A percentile compares a stretch with the other conserved stretches of the same genome.
These are phyloP conservation scores for Pristionchus entomophagus DNA, from an alignment of 2,888 invertebrate species.

Conservation along the genomic window DNA sequence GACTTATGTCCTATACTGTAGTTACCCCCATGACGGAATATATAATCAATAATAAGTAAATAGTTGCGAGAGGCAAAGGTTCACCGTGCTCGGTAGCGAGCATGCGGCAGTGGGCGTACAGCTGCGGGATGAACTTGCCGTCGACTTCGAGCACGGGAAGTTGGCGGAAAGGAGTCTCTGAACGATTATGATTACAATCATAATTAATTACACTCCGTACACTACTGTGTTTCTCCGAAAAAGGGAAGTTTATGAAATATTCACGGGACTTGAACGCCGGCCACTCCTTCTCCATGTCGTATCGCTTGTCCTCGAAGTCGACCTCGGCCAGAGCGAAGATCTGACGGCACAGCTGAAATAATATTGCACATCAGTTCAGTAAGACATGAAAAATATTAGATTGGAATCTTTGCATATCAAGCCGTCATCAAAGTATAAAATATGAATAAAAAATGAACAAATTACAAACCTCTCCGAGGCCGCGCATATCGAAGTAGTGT, in stretches of 20 bases:
- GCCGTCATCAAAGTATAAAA: too few species aligned
- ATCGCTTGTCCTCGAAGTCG: constrained; percentile 38
- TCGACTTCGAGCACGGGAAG: constrained; percentile 44
- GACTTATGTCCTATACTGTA: too few species aligned
- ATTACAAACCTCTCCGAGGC: background rate
- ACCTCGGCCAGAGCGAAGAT: constrained; percentile 14
- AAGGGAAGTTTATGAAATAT: background rate
- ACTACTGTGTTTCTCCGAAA: background rate
- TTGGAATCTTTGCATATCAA: too few species aligned
- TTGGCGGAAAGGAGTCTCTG: constrained; percentile 38
- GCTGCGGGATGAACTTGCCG: constrained; percentile 10
- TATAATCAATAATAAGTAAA: too few species aligned
- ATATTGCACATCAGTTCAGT: too few species aligned
- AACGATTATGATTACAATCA: background rate
- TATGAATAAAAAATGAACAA: background rate
- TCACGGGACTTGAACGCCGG: constrained; percentile 25
- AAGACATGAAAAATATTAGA: background rate
- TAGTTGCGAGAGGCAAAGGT: background rate
- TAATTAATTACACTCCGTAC: background rate
- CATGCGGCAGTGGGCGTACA: background rate
- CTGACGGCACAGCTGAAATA: constrained; percentile 9
- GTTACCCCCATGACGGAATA: too few species aligned
- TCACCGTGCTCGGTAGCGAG: constrained; percentile 6
- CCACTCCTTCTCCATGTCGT: constrained; percentile 35
- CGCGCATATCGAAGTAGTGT: constrained; percentile 35